Conservation (phyloP, 1,140 invertebrate species). For the Ceratina australensis region DNA sequence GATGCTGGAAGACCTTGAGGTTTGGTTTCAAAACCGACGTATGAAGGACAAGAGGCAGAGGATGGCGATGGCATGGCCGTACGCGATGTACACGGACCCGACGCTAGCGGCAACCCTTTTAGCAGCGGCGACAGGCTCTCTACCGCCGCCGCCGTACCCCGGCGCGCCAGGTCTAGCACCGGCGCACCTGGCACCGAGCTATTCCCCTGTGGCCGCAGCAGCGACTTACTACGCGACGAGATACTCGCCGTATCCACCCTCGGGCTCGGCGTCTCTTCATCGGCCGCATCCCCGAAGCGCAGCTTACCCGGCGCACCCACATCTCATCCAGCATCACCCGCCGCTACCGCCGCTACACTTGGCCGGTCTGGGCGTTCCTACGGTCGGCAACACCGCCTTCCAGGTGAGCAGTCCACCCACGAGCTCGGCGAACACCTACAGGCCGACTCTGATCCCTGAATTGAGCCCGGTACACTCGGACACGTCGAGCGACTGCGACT, state of each 20-base stretch:
- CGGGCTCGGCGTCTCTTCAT: constrained; percentile 50
- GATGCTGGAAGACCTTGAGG: constrained; percentile 80
- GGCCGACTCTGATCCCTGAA: constrained; percentile 28
- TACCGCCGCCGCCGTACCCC: constrained; percentile 78
- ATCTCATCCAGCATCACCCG: constrained; percentile 66
- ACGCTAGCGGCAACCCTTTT: constrained; percentile 94
- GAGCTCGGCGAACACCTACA: constrained; percentile 4
- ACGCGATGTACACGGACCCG: constrained; percentile 95
- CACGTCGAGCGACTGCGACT: constrained; percentile 76
- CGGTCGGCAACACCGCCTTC: constrained; percentile 41
- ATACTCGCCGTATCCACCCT: constrained; percentile 65
- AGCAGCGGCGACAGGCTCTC: constrained; percentile 88
- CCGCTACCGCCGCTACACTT: constrained; percentile 63
- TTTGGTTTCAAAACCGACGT: constrained; percentile 99
- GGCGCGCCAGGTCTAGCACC: constrained; percentile 71
- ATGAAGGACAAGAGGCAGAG: constrained; percentile 99
- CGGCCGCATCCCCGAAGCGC: constrained; percentile 59
- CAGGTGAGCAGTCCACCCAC: constrained; percentile 30
- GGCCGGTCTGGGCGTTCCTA: constrained; percentile 62
- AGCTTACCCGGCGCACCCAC: constrained; percentile 49
- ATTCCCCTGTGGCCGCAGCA: constrained; percentile 68
- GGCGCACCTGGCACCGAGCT: constrained; percentile 67
- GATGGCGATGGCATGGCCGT: constrained; percentile 96
- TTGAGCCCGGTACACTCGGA: constrained; percentile 72
- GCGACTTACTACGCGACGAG: constrained; percentile 68